Evolutionary conservation across 1,140 invertebrate species (phyloP).

Genomic region (Camponotus pennsylvanicus): DNA sequence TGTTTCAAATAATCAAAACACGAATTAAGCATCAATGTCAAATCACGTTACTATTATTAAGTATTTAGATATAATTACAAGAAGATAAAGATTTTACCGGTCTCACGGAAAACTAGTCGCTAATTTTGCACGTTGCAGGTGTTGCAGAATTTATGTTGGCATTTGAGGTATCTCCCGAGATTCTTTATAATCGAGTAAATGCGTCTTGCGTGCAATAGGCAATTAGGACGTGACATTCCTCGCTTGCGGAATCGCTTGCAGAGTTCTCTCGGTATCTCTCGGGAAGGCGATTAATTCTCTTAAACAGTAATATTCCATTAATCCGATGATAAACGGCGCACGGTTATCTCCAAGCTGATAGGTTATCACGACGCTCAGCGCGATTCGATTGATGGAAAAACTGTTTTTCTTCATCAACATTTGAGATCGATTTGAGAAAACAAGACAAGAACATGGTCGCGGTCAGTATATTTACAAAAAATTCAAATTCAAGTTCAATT

Average conservation of each 20-base stretch:
- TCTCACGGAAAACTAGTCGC: not conserved
- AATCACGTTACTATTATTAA: not conserved
- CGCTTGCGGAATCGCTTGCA: not conserved
- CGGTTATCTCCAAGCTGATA: slow-evolving; percentile 64
- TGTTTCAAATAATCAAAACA: not conserved
- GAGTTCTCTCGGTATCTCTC: slow-evolving; percentile 14
- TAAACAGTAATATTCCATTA: slow-evolving; percentile 75
- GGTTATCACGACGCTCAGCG: slow-evolving; percentile 58
- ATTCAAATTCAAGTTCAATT: not conserved
- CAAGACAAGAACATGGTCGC: not conserved
- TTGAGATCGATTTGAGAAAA: slow-evolving; percentile 14
- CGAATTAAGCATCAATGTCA: not conserved
- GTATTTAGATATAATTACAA: not conserved
- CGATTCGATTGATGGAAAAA: slow-evolving; percentile 34
- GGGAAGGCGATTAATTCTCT: slow-evolving; percentile 52
- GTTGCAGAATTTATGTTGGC: slow-evolving; percentile 10
- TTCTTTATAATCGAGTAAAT: slow-evolving; percentile 34
- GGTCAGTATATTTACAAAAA: not conserved
- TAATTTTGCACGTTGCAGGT: slow-evolving; percentile 9
- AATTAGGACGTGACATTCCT: slow-evolving; percentile 57
- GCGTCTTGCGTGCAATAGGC: slow-evolving; percentile 21
- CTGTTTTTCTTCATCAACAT: slow-evolving; percentile 60
- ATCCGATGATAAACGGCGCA: slow-evolving; percentile 66
- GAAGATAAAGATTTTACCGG: not conserved
- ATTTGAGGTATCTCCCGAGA: slow-evolving; percentile 21